phyloP scores from a whole-genome alignment of 2,888 invertebrate genomes.

The Thymelicus lineola region DNA sequence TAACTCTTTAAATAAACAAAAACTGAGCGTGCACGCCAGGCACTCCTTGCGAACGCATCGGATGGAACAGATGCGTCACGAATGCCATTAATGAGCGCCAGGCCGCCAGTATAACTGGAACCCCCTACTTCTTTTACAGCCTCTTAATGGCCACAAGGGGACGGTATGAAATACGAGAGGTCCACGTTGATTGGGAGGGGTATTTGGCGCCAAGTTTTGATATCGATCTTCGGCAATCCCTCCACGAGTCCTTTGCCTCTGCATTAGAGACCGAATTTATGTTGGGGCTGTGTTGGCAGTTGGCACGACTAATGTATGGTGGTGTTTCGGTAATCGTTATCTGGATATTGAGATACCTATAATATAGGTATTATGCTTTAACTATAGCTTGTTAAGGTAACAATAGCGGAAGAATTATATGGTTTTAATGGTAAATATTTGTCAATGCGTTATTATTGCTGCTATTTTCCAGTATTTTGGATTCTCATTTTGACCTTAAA shows the following conservation, averaged over 20 bases:
- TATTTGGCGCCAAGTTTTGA: constrained; percentile 75
- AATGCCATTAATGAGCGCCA: constrained; percentile 41
- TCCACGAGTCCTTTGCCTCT: constrained; percentile 67
- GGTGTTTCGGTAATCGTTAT: constrained; percentile 44
- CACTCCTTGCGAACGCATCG: constrained; percentile 25
- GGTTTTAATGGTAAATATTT: no score
- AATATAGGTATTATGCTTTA: no score
- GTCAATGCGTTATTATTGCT: no score
- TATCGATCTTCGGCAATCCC: constrained; percentile 82
- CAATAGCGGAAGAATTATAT: no score
- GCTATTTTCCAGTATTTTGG: no score
- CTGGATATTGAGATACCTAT: constrained; percentile 35
- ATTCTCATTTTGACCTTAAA: no score
- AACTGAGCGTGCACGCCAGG: not conserved
- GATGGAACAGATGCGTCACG: constrained; percentile 78
- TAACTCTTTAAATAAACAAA: not conserved
- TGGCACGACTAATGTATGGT: constrained; percentile 39
- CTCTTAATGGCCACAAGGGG: constrained; percentile 38
- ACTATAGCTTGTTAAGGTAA: no score
- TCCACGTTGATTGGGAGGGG: constrained; percentile 71
- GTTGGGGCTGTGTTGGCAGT: constrained; percentile 49
- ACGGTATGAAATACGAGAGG: constrained; percentile 57
- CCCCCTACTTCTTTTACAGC: constrained; percentile 37
- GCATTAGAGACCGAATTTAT: constrained; percentile 79
- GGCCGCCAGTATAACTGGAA: constrained; percentile 25